Conservation (phyloP, 2,113 vertebrate species). For the Salvelinus sp. region DNA sequence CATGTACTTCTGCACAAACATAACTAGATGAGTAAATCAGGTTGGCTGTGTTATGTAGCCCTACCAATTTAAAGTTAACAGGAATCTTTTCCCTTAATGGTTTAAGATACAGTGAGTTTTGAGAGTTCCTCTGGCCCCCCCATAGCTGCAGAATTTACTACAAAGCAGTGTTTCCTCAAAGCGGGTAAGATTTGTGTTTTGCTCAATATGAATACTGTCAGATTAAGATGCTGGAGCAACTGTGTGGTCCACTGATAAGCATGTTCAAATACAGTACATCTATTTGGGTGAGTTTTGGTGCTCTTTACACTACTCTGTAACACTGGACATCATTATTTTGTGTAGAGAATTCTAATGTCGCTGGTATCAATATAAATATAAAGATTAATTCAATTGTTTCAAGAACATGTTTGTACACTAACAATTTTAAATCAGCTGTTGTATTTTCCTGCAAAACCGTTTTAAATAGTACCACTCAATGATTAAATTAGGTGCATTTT, state of each 20-base stretch:
- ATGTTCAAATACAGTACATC: too few species aligned
- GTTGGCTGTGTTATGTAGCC: not conserved
- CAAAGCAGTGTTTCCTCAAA: not conserved
- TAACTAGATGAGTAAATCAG: too few species aligned
- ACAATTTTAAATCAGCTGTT: too few species aligned
- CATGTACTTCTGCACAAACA: too few species aligned
- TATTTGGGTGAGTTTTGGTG: not conserved
- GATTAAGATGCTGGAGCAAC: constrained; percentile 4
- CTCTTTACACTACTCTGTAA: not conserved
- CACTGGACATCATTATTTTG: too few species aligned
- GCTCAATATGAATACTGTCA: not conserved
- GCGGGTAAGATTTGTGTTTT: not conserved
- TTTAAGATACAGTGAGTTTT: not conserved
- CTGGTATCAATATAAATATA: too few species aligned
- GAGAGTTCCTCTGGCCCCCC: not conserved
- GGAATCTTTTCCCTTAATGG: not conserved
- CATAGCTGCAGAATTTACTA: not conserved
- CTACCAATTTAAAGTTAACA: not conserved
- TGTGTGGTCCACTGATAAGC: not conserved
- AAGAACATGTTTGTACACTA: too few species aligned
- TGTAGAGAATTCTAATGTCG: too few species aligned
- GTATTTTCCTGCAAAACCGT: not conserved
- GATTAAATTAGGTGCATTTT: not conserved
- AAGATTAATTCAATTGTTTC: too few species aligned
- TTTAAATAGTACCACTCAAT: not conserved